Evolutionary conservation across 2,113 vertebrate species (phyloP).

Genomic region (Lethenteron reissneri): DNA sequence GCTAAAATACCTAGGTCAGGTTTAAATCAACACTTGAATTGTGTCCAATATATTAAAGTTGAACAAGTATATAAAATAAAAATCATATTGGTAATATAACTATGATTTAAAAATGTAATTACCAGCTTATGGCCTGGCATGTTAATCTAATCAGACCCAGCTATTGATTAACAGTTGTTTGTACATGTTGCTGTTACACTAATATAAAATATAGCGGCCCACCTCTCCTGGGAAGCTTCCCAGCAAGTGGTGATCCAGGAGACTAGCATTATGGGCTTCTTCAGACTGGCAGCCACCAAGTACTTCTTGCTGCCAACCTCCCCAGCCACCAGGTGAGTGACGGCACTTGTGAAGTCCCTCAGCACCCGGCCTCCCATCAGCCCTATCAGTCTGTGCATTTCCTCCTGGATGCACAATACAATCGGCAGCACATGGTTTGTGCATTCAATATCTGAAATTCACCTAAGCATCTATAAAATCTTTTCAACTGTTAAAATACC

Average conservation of each 20-base stretch:
- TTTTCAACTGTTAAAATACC: not conserved
- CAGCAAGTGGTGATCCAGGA: constrained; percentile 66
- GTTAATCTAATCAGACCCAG: too few species aligned
- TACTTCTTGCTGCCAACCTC: constrained; percentile 98
- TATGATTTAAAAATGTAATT: too few species aligned
- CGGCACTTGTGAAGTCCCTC: constrained; percentile 58
- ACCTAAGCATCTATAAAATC: not conserved
- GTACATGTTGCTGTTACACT: too few species aligned
- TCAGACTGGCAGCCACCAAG: constrained; percentile 65
- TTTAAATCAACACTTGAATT: too few species aligned
- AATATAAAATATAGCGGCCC: constrained; percentile 8
- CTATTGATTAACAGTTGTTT: too few species aligned
- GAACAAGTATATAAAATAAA: too few species aligned
- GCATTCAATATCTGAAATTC: not conserved
- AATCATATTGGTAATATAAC: too few species aligned
- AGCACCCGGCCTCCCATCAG: constrained; percentile 75
- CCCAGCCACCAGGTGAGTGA: constrained; percentile 82
- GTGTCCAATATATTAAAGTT: too few species aligned
- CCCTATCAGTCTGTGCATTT: constrained; percentile 62
- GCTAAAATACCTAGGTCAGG: too few species aligned
- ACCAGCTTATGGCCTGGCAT: too few species aligned
- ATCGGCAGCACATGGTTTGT: not conserved
- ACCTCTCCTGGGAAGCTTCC: constrained; percentile 69
- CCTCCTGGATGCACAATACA: constrained; percentile 28
- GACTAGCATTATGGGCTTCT: constrained; percentile 64